Percentiles rank a stretch among this genome's conserved stretches.
Evolutionary conservation across 2,113 vertebrate genomes (phyloP).

Genomic region (Columba janthina): DNA sequence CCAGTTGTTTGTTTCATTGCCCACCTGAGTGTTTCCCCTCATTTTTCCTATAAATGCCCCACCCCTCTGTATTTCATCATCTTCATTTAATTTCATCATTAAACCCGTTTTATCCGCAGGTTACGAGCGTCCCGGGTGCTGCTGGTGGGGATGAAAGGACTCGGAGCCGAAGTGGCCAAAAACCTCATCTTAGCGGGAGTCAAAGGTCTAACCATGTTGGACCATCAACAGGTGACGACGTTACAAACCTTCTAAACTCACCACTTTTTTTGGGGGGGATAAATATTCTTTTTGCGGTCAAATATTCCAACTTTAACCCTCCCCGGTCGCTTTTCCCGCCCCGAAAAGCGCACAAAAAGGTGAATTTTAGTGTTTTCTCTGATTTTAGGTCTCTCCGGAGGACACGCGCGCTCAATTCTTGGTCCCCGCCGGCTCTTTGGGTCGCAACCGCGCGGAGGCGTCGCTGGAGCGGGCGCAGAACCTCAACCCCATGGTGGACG

Average conservation of each 20-base stretch:
- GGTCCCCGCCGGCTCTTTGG: constrained; percentile 80
- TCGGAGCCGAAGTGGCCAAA: constrained; percentile 94
- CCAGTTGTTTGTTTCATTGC: too few species aligned
- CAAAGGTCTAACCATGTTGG: constrained; percentile 89
- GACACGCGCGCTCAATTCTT: constrained; percentile 89
- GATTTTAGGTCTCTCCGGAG: constrained; percentile 84
- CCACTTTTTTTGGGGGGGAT: too few species aligned
- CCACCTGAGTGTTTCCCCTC: too few species aligned
- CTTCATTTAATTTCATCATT: too few species aligned
- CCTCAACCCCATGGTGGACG: constrained; percentile 96
- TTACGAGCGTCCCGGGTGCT: constrained; percentile 88
- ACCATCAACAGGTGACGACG: constrained; percentile 84
- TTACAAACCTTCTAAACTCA: too few species aligned
- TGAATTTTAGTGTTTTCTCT: too few species aligned
- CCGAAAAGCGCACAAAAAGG: too few species aligned
- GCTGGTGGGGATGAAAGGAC: constrained; percentile 86
- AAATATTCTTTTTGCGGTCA: too few species aligned
- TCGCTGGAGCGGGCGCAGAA: constrained; percentile 91
- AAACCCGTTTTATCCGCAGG: constrained; percentile 55
- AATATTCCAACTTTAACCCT: not conserved
- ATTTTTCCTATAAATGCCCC: too few species aligned
- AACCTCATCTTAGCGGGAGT: constrained; percentile 94
- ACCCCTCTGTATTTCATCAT: too few species aligned
- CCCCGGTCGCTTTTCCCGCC: not conserved
- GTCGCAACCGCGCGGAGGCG: constrained; percentile 85